phyloP scores from a whole-genome alignment of 2,113 vertebrate genomes.

The Cinclus cinclus region DNA sequence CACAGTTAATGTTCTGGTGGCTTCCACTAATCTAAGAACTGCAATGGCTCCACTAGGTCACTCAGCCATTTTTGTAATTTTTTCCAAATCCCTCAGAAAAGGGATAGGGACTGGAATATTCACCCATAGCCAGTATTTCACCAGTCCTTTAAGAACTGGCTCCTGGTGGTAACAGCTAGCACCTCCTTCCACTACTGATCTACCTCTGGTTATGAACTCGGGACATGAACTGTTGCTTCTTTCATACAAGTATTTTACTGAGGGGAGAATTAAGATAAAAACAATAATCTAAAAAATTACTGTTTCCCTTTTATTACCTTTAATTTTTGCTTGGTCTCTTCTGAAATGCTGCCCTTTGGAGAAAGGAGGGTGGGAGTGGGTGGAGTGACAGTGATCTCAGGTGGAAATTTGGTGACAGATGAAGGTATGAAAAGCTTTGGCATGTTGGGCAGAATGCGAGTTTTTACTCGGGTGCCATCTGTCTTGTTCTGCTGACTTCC shows the following conservation, averaged over 20 bases:
- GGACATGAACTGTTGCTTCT: neutral
- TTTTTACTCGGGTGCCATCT: conserved; percentile 84
- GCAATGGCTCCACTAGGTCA: neutral
- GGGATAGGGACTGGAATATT: neutral
- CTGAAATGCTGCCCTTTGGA: conserved; percentile 97
- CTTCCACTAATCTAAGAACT: neutral
- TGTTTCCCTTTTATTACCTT: conserved; percentile 81
- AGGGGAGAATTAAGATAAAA: neutral
- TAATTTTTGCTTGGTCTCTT: conserved; percentile 97
- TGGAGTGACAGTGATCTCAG: conserved; percentile 97
- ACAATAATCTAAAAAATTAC: conserved; percentile 28
- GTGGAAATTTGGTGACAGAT: conserved; percentile 91
- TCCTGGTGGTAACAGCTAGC: neutral
- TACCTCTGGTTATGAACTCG: neutral
- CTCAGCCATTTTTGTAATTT: neutral
- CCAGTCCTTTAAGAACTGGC: neutral
- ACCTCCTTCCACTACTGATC: neutral
- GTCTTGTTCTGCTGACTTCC: conserved; percentile 77
- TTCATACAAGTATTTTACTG: neutral
- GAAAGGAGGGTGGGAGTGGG: conserved; percentile 97
- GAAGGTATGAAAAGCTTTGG: conserved; percentile 98
- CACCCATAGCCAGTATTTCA: neutral
- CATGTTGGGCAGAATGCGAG: conserved; percentile 88
- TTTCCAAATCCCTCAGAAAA: neutral
- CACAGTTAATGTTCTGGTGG: neutral